Conservation (phyloP, 2,888 invertebrate genomes). For the Amphiduros pacificus region DNA sequence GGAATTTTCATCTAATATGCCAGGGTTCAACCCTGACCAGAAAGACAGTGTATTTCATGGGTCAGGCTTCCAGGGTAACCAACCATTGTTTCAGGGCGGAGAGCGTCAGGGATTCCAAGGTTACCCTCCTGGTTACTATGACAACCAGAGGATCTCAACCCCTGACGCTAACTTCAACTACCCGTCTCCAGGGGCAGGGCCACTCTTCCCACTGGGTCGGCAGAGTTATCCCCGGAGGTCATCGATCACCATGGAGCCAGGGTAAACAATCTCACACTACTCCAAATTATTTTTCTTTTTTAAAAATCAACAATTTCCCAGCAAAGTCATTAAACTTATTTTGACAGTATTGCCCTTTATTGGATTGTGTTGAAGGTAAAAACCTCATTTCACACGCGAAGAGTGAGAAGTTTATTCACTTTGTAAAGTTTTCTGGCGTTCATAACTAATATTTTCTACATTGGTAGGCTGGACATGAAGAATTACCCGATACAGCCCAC, state of each 20-base stretch:
- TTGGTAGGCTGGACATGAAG: slow-evolving; percentile 43
- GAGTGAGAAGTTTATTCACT: too few species aligned
- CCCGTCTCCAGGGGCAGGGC: slow-evolving; percentile 30
- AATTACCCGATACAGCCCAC: slow-evolving; percentile 51
- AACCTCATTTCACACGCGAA: too few species aligned
- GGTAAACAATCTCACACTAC: too few species aligned
- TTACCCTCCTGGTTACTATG: slow-evolving; percentile 39
- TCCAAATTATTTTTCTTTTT: too few species aligned
- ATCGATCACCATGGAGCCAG: slow-evolving; percentile 43
- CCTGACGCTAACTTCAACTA: slow-evolving; percentile 29
- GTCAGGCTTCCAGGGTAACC: not conserved
- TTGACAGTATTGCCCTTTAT: too few species aligned
- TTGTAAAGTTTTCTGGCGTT: not conserved
- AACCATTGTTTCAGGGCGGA: slow-evolving; percentile 3
- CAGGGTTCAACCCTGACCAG: not conserved
- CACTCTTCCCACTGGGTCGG: slow-evolving; percentile 33
- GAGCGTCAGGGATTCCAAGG: slow-evolving; percentile 32
- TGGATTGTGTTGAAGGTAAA: too few species aligned
- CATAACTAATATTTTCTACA: not conserved
- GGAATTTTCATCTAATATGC: not conserved
- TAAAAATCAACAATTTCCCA: too few species aligned
- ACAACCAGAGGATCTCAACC: slow-evolving; percentile 30
- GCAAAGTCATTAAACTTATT: too few species aligned
- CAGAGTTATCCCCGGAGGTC: slow-evolving; percentile 41
- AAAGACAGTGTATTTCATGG: slow-evolving; percentile 10